Base-by-base conservation (phyloP, 2,888 invertebrate genomes). In the Nomada ferruginata region DNA sequence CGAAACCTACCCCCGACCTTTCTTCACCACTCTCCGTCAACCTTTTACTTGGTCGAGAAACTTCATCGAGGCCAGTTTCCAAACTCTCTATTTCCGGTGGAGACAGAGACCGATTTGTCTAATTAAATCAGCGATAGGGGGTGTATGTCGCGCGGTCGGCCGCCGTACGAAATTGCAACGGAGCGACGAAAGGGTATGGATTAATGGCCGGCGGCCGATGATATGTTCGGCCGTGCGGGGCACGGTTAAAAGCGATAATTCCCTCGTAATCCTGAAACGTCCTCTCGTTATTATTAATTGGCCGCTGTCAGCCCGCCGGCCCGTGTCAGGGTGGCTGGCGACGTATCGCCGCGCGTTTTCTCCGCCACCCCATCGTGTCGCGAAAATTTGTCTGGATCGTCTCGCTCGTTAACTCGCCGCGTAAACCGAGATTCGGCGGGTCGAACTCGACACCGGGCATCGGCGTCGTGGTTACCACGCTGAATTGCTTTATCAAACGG, bases 241-340 rank as follows among this genome's bases (percentile, higher is more conserved):
- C 73, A 83, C 70, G 76, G 79, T 91, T 92, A 90, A 90, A 90
- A 92, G 87, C 90, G 89, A 92, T 91, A 91, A 92, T 91, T 92
- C 92, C 90, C 76, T 88, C 89, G 87, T 90, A 90, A 92, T 91
- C 88, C 89, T 85, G 89, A 86, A 90, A 90, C 90, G 89, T 88
- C 86, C 89, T 87, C 90, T 90, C 90, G 90, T 91, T 91, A 91
- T 91, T 91, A 91, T 91, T 91, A 91, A 91, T 91, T 91, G 90
- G 90, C 84, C 85, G 85, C 87, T 85, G 84, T 81, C 83, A 82
- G 83, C 59, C 65, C 82, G 72, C 61, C 66, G 80, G 83, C 29
- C 81, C 87, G 83, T 79, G 83, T 83, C 76, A 79, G 83, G 69
- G 66, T 29, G 66, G 59, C 61, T n/a, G 69, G 44, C 44, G 55